Evolutionary conservation across 2,797 vertebrate species (phyloP).

Genomic region (Melanotaenia maccullochi): DNA sequence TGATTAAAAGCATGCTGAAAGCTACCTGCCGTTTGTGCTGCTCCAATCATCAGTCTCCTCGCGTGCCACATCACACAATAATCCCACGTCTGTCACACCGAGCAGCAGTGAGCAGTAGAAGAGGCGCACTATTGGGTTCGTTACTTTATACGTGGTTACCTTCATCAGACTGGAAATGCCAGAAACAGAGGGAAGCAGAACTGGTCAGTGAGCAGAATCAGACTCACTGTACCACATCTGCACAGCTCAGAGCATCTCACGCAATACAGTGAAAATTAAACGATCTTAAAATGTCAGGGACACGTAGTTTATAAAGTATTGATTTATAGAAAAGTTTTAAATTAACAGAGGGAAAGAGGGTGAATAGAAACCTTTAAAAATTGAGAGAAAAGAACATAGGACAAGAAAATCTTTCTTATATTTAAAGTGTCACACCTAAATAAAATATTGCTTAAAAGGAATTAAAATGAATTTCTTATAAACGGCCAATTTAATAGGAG

Average conservation of each 20-base stretch:
- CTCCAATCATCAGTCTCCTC: rapidly evolving
- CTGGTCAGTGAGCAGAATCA: background rate
- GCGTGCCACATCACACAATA: background rate
- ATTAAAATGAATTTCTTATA: too few relatives aligned
- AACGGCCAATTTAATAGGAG: too few relatives aligned
- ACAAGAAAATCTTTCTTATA: background rate
- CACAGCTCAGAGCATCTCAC: too few relatives aligned
- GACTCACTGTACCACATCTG: background rate
- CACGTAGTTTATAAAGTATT: too few relatives aligned
- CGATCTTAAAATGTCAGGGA: too few relatives aligned
- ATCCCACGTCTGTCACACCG: background rate
- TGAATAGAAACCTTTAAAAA: background rate
- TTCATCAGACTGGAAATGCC: constrained; percentile 67
- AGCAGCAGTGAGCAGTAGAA: constrained; percentile 62
- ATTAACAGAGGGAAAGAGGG: background rate
- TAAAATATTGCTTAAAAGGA: too few relatives aligned
- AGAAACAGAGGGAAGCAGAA: background rate
- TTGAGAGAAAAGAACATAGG: too few relatives aligned
- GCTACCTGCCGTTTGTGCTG: rapidly evolving
- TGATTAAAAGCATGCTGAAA: background rate
- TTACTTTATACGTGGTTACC: constrained; percentile 28
- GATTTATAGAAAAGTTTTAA: too few relatives aligned
- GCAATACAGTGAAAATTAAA: too few relatives aligned
- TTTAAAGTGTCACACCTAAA: background rate
- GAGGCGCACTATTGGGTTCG: constrained; percentile 13